Evolutionary conservation across 2,113 vertebrate genomes (phyloP).

Genomic region (Rhodinocichla rosea): DNA sequence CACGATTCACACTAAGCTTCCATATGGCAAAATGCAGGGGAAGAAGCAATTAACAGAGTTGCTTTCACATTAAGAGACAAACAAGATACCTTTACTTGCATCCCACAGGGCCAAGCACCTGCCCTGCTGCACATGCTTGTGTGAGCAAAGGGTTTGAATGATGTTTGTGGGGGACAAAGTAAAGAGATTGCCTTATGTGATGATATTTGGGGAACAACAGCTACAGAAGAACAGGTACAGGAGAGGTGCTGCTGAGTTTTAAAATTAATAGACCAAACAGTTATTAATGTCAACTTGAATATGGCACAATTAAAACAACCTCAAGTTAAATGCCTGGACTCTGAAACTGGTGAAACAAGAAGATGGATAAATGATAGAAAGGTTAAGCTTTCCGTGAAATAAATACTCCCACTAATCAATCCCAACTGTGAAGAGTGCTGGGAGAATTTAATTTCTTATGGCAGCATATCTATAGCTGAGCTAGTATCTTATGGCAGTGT

Average conservation of each 20-base stretch:
- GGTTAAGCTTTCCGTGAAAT: conserved; percentile 7
- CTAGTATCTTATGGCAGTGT: neutral
- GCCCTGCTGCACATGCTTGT: neutral
- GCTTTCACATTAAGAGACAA: conserved; percentile 34
- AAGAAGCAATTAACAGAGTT: neutral
- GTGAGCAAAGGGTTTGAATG: neutral
- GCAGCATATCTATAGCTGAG: neutral
- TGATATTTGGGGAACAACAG: rapidly evolving
- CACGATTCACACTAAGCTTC: neutral
- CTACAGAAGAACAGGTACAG: neutral
- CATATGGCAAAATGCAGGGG: conserved; percentile 2
- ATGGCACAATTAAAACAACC: neutral
- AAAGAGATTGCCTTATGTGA: neutral
- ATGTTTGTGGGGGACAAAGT: neutral
- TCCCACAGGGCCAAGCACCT: conserved; percentile 11
- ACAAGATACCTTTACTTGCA: neutral
- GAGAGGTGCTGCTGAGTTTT: neutral
- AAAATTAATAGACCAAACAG: neutral
- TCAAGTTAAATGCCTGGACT: neutral
- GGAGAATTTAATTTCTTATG: conserved; percentile 8
- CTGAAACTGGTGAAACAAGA: neutral
- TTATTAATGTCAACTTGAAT: neutral
- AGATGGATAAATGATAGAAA: neutral
- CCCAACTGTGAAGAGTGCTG: neutral
- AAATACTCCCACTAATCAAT: neutral